phyloP scores from a whole-genome alignment of 2,113 vertebrate species.

The Prinia subflava region DNA sequence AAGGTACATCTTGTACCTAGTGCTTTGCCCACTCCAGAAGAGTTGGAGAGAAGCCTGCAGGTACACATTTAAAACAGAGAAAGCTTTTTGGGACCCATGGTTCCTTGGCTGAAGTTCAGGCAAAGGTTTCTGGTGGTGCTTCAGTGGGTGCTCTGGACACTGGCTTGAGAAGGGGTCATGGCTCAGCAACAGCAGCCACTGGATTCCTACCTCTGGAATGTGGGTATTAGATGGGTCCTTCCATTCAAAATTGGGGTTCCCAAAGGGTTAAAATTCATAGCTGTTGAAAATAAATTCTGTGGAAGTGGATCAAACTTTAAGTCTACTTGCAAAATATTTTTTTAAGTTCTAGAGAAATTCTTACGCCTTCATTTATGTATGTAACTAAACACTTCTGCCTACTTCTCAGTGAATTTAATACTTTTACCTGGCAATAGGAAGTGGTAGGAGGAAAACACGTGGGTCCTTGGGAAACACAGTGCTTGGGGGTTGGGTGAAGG shows the following conservation, averaged over 20 bases:
- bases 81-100: neutral
- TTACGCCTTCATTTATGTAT: neutral
- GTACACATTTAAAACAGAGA: neutral
- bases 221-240: neutral
- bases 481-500: neutral
- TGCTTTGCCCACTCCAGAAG: neutral
- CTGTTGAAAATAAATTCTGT: neutral
- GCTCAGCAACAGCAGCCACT: neutral
- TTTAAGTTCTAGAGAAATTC: neutral
- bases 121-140: neutral
- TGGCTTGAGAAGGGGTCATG: neutral
- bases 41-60: neutral
- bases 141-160: neutral
- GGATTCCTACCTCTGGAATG: neutral
- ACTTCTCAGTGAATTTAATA: neutral
- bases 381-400: neutral
- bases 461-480: neutral
- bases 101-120: neutral
- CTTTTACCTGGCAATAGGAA: neutral
- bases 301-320: neutral
- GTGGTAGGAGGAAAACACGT: neutral
- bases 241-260: neutral
- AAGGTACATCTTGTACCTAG: neutral
- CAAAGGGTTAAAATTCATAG: neutral
- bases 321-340: neutral